Conservation (phyloP, 1,140 invertebrate genomes). For the Psix sp. region DNA sequence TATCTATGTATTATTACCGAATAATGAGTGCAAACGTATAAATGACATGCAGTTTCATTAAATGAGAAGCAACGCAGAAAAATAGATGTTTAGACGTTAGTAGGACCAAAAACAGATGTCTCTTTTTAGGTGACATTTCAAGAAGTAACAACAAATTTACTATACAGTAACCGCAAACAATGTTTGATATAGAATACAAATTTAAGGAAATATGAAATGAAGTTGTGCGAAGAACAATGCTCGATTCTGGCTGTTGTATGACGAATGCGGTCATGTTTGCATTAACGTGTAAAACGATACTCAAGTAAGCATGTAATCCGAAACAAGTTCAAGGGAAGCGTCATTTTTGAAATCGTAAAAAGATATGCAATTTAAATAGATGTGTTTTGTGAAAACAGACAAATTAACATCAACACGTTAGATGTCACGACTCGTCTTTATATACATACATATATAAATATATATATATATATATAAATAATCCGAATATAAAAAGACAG, state of each 20-base stretch:
- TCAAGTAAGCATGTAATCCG: constrained; percentile 6
- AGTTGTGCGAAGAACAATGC: constrained; percentile 61
- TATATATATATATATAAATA: no score
- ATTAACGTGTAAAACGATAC: constrained; percentile 15
- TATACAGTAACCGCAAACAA: constrained; percentile 53
- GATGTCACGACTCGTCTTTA: constrained; percentile 51
- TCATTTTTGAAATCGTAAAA: constrained; percentile 50
- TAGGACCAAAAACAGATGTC: constrained; percentile 21
- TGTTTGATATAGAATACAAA: constrained; percentile 28
- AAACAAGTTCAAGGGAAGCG: constrained; percentile 13
- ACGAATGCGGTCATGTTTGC: constrained; percentile 38
- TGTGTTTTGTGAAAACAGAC: constrained; percentile 42
- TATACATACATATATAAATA: no score
- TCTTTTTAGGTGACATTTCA: constrained; percentile 47
- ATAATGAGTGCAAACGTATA: neutral
- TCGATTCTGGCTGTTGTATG: constrained; percentile 67
- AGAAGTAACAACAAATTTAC: constrained; percentile 11
- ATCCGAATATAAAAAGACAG: constrained; percentile 48
- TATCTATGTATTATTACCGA: constrained; percentile 40
- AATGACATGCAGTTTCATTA: constrained; percentile 4
- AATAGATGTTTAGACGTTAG: constrained; percentile 60
- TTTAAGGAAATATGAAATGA: constrained; percentile 58
- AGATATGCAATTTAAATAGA: constrained; percentile 54
- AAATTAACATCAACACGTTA: constrained; percentile 35
- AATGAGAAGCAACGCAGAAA: constrained; percentile 28